A percentile compares a stretch with the other conserved stretches of the same genome.
These are phyloP conservation scores for Baryphthengus martii DNA, from an alignment of 2,113 vertebrate species.

Conservation along the genomic window DNA sequence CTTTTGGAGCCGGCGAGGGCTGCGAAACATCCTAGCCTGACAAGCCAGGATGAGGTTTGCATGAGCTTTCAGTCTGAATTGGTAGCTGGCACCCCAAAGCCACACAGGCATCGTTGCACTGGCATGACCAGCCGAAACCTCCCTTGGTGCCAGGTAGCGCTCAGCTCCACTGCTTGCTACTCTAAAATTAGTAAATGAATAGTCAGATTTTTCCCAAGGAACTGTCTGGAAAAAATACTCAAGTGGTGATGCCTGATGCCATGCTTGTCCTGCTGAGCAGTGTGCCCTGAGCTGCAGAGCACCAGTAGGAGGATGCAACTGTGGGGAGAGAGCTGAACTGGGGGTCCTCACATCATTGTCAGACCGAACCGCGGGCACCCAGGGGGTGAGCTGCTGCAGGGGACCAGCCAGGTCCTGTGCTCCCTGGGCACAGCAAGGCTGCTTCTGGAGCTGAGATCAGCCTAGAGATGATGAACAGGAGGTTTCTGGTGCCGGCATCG, in stretches of 20 bases:
- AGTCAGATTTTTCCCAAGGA: slow-evolving; percentile 6
- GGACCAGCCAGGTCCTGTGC: background rate
- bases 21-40: background rate
- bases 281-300: background rate
- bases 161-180: background rate
- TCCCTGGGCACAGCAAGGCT: background rate
- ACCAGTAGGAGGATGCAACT: background rate
- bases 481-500: background rate
- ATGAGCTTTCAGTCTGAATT: background rate
- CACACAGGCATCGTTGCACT: accelerated
- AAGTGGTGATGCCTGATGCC: background rate
- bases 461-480: background rate
- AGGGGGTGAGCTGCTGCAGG: background rate
- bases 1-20: background rate
- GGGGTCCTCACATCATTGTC: accelerated
- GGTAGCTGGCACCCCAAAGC: background rate
- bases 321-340: background rate
- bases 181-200: slow-evolving; percentile 40
- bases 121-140: background rate
- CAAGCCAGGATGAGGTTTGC: background rate
- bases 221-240: background rate
- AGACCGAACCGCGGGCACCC: accelerated
- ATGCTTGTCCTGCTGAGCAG: background rate
- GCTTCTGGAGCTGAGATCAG: background rate
- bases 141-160: background rate